Evolutionary conservation across 2,888 invertebrate genomes (phyloP), one percentile per base, ranked within the genome.

Genomic region (Lamellibrachia satsuma): DNA sequence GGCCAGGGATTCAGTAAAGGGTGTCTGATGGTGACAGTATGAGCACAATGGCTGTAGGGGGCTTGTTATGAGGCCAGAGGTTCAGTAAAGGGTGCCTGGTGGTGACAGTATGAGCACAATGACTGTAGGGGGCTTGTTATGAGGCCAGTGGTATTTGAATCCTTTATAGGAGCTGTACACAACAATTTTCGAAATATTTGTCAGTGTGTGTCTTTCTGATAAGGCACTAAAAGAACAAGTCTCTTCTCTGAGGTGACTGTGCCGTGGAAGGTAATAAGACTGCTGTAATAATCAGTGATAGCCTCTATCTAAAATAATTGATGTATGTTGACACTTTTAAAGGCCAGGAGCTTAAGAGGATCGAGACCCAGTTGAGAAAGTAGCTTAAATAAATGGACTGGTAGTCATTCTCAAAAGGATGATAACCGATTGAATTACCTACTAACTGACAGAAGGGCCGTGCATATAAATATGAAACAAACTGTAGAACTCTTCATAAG

Each of bases 261-360:
- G 75, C 75, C 3, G 4, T 75, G 22, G 75, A 75, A n/a, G 75
- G 75, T 75, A 75, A 75, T 22, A 22, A 75, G 6, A 75, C 6
- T 75, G 3, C 6, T 11, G 22, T 39, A 75, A 75, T n/a, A 75
- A 22, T 15, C 75, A 22, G 6, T 75, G 75, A 75, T 75, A 22
- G 75, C n/a, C n/a, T 75, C 22, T 75, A 75, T 75, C 75, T 75
- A 75, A 75, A n/a, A n/a, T n/a, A n/a, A n/a, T n/a, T n/a, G n/a
- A 75, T 2, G 22, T 75, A 75, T 75, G 75, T 22, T 75, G 75
- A 75, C 75, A 75, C 15, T 15, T 22, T 75, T 75, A 75, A n/a
- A 75, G 22, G 22, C 75, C 60, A 7, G 60, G 60, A 60, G 15
- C 11, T 15, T 60, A 75, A 22, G 75, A 11, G 15, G 75, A n/a